phyloP scores from a whole-genome alignment of 2,888 invertebrate species.

The Syrphus vitripennis region DNA sequence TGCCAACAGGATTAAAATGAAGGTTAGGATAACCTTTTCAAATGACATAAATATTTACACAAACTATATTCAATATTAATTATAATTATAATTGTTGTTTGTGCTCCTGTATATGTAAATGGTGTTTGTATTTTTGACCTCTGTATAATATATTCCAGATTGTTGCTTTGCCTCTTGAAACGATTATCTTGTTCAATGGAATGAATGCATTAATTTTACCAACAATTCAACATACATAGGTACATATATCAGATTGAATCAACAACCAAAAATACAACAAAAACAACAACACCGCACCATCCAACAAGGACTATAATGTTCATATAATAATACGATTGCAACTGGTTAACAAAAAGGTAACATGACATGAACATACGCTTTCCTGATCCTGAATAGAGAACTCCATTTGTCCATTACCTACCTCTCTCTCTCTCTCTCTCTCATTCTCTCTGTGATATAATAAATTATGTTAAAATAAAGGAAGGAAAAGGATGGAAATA shows the following conservation, averaged over 20 bases:
- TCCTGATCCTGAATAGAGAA: constrained; percentile 60
- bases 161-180: constrained; percentile 58
- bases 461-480: constrained; percentile 56
- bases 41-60: constrained; percentile 43
- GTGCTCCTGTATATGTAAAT: too few species aligned
- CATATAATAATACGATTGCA: constrained; percentile 38
- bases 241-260: constrained; percentile 33
- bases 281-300: background rate
- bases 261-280: constrained; percentile 25
- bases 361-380: constrained; percentile 64
- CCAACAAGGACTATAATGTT: constrained; percentile 13
- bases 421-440: too few species aligned
- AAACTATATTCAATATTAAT: constrained; percentile 13
- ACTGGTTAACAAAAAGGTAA: constrained; percentile 65
- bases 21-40: background rate
- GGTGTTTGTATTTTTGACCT: background rate
- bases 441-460: too few species aligned
- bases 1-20: constrained; percentile 9
- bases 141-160: constrained; percentile 47
- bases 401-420: constrained; percentile 59
- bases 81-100: background rate
- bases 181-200: constrained; percentile 68
- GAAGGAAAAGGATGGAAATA: constrained; percentile 50
- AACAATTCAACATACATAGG: constrained; percentile 11
- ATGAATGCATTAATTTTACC: constrained; percentile 61